Base-by-base conservation (phyloP, 1,140 invertebrate genomes). In the Andricus grossulariae region DNA sequence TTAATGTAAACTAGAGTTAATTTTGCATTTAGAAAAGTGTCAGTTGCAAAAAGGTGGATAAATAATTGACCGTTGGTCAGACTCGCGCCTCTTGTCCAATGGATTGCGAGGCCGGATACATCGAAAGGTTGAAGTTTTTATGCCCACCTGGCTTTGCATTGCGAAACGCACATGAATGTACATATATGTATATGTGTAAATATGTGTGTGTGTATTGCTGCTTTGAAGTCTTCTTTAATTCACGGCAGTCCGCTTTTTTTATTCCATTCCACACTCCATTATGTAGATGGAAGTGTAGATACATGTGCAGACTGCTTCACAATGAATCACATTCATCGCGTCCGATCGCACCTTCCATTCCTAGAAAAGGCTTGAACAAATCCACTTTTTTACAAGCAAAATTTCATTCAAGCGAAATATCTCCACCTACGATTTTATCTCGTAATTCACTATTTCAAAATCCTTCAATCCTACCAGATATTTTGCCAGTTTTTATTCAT, bases 221-320 rank as follows among this genome's bases (percentile, higher is more conserved):
- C 52, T 54, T 54, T 54, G 52, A 18, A 54, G 52, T 49, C 50
- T 76, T 77, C 72, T 81, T 54, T 81, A 78, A 81, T 81, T 81
- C 74, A 81, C 77, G 77, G 80, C 73, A 73, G 50, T 75, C 74
- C 45, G 50, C 73, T 78, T 80, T 80, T 80, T 78, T 51, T 32
- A 54, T 19, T 54, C 52, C 18, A 54, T 54, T 54, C 18, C n/a
- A 54, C 16, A 19, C 52, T 54, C 52, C 52, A 54, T 54, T 54
- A 54, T 54, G 52, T 54, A 54, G 52, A 54, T 54, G 18, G 52
- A 54, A 54, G 16, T 10, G 52, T 19, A 54, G n/a, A 54, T 54
- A 54, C 52, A 54, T 54, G 52, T 54, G 52, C 52, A 54, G 52
- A 54, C n/a, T n/a, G n/a, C 52, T 54, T 54, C 10, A 54, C 57